These are phyloP conservation scores for Ptyas mucosa DNA, from an alignment of 2,113 vertebrate genomes.

Conservation along the genomic window DNA sequence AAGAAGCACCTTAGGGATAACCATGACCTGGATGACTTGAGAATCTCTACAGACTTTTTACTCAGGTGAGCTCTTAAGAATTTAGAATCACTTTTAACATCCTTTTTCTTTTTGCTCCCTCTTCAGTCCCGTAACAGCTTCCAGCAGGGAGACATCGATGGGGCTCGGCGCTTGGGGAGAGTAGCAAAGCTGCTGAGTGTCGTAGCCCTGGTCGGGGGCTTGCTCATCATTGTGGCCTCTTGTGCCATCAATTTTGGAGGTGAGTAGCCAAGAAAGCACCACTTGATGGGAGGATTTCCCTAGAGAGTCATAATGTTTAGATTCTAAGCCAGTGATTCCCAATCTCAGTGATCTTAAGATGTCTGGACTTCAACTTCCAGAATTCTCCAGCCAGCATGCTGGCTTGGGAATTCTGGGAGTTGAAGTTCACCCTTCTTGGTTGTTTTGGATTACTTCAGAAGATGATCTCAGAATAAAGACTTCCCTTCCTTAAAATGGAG, in stretches of 20 bases:
- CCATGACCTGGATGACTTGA: too few relatives aligned
- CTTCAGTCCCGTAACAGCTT: conserved; percentile 84
- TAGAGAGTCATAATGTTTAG: background rate
- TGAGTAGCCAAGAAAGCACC: conserved; percentile 58
- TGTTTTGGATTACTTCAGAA: background rate
- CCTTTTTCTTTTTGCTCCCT: background rate
- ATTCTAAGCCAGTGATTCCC: background rate
- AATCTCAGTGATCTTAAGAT: background rate
- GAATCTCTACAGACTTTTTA: too few relatives aligned
- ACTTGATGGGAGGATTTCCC: conserved; percentile 14
- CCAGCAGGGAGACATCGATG: conserved; percentile 85
- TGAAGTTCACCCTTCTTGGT: background rate
- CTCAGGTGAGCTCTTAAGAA: too few relatives aligned
- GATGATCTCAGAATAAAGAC: background rate
- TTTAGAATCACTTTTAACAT: background rate
- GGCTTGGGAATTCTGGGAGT: background rate
- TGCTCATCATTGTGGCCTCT: conserved; percentile 77
- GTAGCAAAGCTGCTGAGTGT: conserved; percentile 86
- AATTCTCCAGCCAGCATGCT: background rate
- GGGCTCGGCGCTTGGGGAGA: conserved; percentile 82
- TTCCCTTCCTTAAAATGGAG: background rate
- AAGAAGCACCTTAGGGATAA: too few relatives aligned
- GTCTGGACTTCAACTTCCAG: background rate
- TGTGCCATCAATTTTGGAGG: conserved; percentile 82
- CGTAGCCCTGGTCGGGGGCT: conserved; percentile 80